Conservation (phyloP, 2,113 vertebrate genomes). For the Narcine bancroftii region DNA sequence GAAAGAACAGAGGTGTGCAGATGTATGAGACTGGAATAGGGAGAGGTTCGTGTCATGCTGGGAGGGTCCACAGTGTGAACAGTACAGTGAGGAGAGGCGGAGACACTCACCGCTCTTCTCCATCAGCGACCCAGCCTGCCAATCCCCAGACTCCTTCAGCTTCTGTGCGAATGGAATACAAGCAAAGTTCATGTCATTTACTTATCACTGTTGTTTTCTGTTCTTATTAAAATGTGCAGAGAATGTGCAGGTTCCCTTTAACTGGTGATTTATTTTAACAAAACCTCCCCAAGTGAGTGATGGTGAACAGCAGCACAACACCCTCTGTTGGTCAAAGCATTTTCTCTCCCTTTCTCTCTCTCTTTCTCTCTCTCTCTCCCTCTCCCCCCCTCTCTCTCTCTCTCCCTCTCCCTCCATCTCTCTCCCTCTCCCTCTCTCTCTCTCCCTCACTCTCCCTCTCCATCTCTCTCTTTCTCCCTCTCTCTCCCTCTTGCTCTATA, state of each 20-base stretch:
- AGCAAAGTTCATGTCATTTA: neutral
- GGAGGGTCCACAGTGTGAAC: too few species aligned
- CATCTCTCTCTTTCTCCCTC: too few species aligned
- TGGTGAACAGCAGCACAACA: too few species aligned
- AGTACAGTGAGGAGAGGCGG: too few species aligned
- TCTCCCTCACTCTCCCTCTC: too few species aligned
- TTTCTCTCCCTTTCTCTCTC: neutral
- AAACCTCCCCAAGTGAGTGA: neutral
- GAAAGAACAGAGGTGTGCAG: too few species aligned
- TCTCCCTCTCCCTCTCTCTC: too few species aligned
- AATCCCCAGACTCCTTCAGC: neutral
- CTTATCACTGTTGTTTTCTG: neutral
- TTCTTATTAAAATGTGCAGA: neutral
- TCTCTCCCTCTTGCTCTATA: too few species aligned
- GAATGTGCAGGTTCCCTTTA: neutral
- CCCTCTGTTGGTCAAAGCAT: neutral
- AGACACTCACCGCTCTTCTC: neutral
- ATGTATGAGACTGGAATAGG: neutral
- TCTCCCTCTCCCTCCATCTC: too few species aligned
- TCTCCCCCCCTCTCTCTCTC: neutral
- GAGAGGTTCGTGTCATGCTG: neutral
- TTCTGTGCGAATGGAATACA: neutral
- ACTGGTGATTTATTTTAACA: neutral
- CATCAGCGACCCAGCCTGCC: neutral
- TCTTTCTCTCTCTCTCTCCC: neutral